phyloP scores from a whole-genome alignment of 2,888 invertebrate species.

The Drosophila stalkeri region DNA sequence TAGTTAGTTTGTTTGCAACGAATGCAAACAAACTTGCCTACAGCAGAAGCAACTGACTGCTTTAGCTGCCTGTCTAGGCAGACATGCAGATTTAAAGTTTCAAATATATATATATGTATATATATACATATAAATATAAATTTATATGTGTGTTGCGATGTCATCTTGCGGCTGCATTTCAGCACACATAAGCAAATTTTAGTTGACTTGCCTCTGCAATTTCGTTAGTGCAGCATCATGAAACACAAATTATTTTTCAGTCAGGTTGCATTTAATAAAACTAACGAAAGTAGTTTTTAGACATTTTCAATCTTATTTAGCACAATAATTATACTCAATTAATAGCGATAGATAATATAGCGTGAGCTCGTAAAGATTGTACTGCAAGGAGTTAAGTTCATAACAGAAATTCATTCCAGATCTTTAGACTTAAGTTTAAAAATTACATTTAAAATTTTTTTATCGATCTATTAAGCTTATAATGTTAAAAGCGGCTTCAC shows the following conservation, averaged over 20 bases:
- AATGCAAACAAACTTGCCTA: slow-evolving; percentile 70
- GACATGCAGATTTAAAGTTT: too few species aligned
- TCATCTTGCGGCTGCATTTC: slow-evolving; percentile 47
- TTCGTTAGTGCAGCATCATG: slow-evolving; percentile 24
- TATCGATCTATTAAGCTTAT: too few species aligned
- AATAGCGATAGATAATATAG: background rate
- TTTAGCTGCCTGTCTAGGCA: background rate
- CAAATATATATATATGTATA: too few species aligned
- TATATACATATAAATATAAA: too few species aligned
- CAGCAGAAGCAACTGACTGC: slow-evolving; percentile 26
- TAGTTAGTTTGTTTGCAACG: slow-evolving; percentile 63
- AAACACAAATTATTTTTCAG: slow-evolving; percentile 30
- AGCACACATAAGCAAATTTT: slow-evolving; percentile 72
- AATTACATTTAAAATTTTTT: too few species aligned
- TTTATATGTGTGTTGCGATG: slow-evolving; percentile 13
- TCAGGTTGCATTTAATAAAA: slow-evolving; percentile 64
- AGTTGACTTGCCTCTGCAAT: slow-evolving; percentile 50
- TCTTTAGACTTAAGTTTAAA: too few species aligned
- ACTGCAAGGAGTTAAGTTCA: background rate
- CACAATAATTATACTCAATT: slow-evolving; percentile 12
- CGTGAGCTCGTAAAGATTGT: too few species aligned
- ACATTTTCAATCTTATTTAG: slow-evolving; percentile 9
- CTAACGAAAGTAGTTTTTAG: slow-evolving; percentile 4
- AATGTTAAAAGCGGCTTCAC: background rate
- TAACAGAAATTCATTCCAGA: too few species aligned